These are phyloP conservation scores for Agonopterix alstromeriana DNA, from an alignment of 2,888 invertebrate genomes.

Conservation along the genomic window DNA sequence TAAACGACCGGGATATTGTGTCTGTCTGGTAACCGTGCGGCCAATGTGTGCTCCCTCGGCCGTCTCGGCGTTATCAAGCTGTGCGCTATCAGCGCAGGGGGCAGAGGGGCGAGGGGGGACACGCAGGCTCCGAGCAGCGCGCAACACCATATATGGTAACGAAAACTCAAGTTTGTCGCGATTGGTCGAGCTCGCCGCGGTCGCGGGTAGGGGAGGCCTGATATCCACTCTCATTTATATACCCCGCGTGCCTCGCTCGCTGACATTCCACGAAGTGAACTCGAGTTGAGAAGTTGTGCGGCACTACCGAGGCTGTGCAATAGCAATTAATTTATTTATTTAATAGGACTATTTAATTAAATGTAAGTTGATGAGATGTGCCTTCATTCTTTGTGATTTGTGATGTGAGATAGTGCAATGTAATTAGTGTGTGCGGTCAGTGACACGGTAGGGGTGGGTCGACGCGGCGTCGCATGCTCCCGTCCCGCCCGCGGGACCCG, in stretches of 20 bases:
- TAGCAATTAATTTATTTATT: slow-evolving; percentile 74
- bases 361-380: slow-evolving; percentile 62
- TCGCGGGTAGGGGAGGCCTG: slow-evolving; percentile 73
- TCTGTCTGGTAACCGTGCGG: slow-evolving; percentile 16
- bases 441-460: slow-evolving; percentile 39
- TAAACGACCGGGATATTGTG: slow-evolving; percentile 7
- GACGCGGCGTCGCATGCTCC: slow-evolving; percentile 31
- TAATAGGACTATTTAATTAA: slow-evolving; percentile 73
- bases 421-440: slow-evolving; percentile 61
- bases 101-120: slow-evolving; percentile 38
- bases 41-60: slow-evolving; percentile 33
- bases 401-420: slow-evolving; percentile 39
- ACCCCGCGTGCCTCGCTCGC: slow-evolving; percentile 65
- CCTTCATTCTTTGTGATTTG: slow-evolving; percentile 25
- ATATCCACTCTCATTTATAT: slow-evolving; percentile 76
- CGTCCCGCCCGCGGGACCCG: slow-evolving; percentile 36
- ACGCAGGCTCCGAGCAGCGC: slow-evolving; percentile 78
- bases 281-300: slow-evolving; percentile 69
- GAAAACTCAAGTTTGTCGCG: slow-evolving; percentile 70
- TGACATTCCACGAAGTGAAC: slow-evolving; percentile 73
- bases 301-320: slow-evolving; percentile 72
- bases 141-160: slow-evolving; percentile 69
- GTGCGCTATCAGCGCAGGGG: slow-evolving; percentile 40
- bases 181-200: slow-evolving; percentile 77
- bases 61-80: slow-evolving; percentile 57